Evolutionary conservation across 23 tunicate genomes (phyloP), one percentile per base, ranked within the genome.

Genomic region (Botrylloides violaceus): DNA sequence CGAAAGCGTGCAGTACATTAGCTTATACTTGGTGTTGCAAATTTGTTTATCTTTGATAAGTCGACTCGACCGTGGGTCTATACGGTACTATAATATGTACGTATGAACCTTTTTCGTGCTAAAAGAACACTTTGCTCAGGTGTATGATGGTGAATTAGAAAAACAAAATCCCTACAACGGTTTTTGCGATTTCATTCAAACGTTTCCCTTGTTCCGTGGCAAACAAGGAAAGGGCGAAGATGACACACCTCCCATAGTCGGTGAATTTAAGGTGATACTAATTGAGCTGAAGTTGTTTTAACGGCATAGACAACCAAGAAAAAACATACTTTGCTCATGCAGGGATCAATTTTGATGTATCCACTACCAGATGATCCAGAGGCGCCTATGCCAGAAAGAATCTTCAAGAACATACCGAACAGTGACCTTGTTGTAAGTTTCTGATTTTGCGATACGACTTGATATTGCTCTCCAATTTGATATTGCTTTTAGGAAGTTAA

Each of bases 181-280:
- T 58, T 87, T 87, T 76, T 26, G 75, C 36, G 95, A 87, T 71
- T 81, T 87, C 77, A 71, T 87, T 36, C 87, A 87, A 77, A 87
- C 95, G 18, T 87, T 79, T 55, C 35, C 58, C 12, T 38, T 87
- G 59, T 76, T 27, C 37, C 58, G 83, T n/a, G 95, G 95, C n/a
- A 87, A 87, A 36, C 75, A 29, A 26, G 59, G 59, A 29, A 50
- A 36, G 3, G 79, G 70, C 36, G 89, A 83, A 3, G 95, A 65
- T 49, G 87, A 87, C 28, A 75, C 70, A 39, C 95, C 79, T 1
- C 87, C 84, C 20, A 66, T 76, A 65, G 96, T 81, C 33, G 96
- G 96, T 38, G 88, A 88, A 31, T 82, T 88, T 31, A 88, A 88
- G 53, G 96, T 88, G 21, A 38, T 26, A 29, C 15, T 58, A 19